Evolutionary conservation across 2,797 vertebrate genomes (phyloP), one percentile per base, ranked within the genome.

Genomic region (Streptopelia turtur): DNA sequence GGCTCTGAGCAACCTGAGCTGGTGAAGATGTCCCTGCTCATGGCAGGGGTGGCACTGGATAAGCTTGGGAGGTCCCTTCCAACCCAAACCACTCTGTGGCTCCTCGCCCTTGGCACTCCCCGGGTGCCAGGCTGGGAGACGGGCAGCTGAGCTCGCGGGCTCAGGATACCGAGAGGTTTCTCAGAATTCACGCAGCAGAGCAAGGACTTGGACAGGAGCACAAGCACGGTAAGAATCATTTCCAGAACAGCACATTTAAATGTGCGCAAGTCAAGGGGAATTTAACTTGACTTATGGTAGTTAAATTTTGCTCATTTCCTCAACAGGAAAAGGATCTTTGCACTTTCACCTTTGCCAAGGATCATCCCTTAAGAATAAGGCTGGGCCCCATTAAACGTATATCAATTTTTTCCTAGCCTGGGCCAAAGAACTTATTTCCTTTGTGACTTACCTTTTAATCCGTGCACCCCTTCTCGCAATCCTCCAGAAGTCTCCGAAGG

Each of bases 121-220:
- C 2, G 31, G 12, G 3, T 0, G 0, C 45, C 47, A 66, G 80
- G 30, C 20, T 10, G 52, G 56, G 61, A 63, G 39, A 37, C 0
- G 22, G 33, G 55, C 59, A 53, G 55, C 9, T n/a, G 23, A 45
- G 5, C n/a, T 52, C 55, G 23, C 9, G 31, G 31, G 41, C 45
- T 53, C 63, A 28, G 16, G 43, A 39, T n/a, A 25, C 39, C 0
- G 0, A 30, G 39, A 45, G 15, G 20, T 31, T 70, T 57, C 52
- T 43, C 31, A 6, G 22, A 25, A 25, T 21, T 60, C 57, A 25
- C 1, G 4, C 20, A 71, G 49, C 72, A 52, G 71, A 70, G 43
- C 0, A 0, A 14, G 11, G 55, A 83, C 49, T 1, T 63, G 87
- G 24, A 41, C 22, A 59, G 52, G 16, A 66, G 56, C 60, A 63